A percentile compares a stretch with the other conserved stretches of the same genome.
phyloP scores from a whole-genome alignment of 2,113 vertebrate genomes.

The Psammodynastes pulverulentus region DNA sequence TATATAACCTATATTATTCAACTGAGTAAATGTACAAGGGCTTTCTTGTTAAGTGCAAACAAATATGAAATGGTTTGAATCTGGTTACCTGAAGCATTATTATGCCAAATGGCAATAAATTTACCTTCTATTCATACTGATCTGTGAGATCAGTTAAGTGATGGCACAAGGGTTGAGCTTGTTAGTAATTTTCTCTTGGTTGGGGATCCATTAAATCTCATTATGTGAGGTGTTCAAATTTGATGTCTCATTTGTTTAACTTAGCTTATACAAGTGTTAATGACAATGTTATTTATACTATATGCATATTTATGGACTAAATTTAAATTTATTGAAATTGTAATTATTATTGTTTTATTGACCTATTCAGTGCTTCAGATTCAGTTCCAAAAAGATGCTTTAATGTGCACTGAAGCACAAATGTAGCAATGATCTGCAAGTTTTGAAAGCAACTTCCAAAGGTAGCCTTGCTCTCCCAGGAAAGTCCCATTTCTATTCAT shows the following conservation, averaged over 20 bases:
- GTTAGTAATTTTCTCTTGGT: not conserved
- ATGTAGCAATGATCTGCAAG: not conserved
- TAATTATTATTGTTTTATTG: not conserved
- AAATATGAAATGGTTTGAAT: not conserved
- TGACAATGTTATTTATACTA: not conserved
- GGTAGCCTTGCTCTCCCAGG: not conserved
- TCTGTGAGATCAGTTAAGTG: not conserved
- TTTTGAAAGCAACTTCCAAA: not conserved
- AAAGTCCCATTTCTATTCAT: not conserved
- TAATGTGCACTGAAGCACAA: not conserved
- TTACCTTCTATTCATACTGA: not conserved
- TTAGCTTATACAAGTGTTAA: not conserved
- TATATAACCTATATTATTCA: not conserved
- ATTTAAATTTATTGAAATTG: not conserved
- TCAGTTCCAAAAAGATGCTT: not conserved
- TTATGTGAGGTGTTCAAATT: not conserved
- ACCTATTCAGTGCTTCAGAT: not conserved
- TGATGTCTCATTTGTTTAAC: not conserved
- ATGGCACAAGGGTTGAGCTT: not conserved
- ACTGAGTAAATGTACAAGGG: not conserved
- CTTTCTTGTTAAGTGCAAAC: not conserved
- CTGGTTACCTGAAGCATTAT: not conserved
- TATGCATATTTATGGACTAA: not conserved
- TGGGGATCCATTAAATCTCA: not conserved
- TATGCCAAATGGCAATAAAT: not conserved